These are phyloP conservation scores for Dunckerocampus dactyliophorus DNA, from an alignment of 2,113 vertebrate genomes.

Conservation along the genomic window DNA sequence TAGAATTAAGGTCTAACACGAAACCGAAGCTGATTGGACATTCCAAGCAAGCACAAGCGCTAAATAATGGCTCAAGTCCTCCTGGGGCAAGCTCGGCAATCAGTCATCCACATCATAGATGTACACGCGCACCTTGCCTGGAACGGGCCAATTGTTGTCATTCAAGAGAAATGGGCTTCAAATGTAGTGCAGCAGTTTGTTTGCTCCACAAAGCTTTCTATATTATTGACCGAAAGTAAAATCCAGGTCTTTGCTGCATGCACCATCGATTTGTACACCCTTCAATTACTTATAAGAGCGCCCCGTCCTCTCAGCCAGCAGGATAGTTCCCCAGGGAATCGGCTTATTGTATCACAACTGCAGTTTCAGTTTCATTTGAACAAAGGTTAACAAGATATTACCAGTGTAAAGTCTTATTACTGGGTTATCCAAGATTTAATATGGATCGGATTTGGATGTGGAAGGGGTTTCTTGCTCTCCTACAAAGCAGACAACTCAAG, in stretches of 20 bases:
- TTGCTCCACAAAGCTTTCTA: slow-evolving; percentile 35
- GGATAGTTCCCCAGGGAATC: background rate
- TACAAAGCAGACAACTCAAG: background rate
- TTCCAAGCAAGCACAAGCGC: slow-evolving; percentile 11
- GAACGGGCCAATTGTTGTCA: slow-evolving; percentile 14
- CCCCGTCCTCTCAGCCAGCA: background rate
- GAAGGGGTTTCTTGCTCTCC: slow-evolving; percentile 23
- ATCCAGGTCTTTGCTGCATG: slow-evolving; percentile 24
- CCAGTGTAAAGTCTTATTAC: slow-evolving; percentile 1
- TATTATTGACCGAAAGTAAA: slow-evolving; percentile 42
- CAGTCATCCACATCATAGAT: slow-evolving; percentile 7
- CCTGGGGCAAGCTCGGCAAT: background rate
- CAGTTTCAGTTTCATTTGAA: background rate
- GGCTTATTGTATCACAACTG: background rate
- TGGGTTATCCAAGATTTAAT: slow-evolving; percentile 11
- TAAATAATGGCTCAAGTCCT: slow-evolving; percentile 22
- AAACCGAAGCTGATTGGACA: slow-evolving; percentile 15
- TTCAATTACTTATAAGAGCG: slow-evolving; percentile 44
- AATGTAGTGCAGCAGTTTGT: slow-evolving; percentile 16
- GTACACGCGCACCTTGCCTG: background rate
- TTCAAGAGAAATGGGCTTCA: slow-evolving; percentile 25
- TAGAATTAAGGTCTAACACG: background rate
- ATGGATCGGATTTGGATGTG: slow-evolving; percentile 10
- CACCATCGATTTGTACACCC: slow-evolving; percentile 35
- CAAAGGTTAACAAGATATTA: background rate